A percentile compares a stretch with the other conserved stretches of the same genome.
Conservation (phyloP, 2,113 vertebrate species). For the Martes martes region DNA sequence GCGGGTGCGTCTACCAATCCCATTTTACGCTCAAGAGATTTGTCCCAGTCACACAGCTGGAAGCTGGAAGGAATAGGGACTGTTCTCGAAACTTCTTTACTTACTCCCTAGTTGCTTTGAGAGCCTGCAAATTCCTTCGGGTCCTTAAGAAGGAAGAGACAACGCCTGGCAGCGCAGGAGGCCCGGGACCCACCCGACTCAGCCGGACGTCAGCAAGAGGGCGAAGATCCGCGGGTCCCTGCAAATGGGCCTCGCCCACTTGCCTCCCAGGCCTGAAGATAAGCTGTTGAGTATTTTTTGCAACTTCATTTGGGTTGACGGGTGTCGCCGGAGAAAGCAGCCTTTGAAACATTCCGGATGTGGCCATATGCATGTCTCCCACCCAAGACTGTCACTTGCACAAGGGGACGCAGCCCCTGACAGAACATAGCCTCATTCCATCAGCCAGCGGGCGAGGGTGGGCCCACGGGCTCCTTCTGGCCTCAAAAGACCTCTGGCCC, state of each 20-base stretch:
- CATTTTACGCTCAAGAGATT: neutral
- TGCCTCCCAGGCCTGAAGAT: neutral
- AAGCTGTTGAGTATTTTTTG: constrained; percentile 42
- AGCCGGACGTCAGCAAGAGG: neutral
- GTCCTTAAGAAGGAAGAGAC: constrained; percentile 38
- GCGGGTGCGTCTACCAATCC: neutral
- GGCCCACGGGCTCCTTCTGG: constrained; percentile 38
- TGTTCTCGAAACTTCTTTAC: neutral
- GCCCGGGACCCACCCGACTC: neutral
- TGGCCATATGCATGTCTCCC: constrained; percentile 63
- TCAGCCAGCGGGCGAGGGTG: constrained; percentile 70
- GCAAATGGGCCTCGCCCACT: neutral
- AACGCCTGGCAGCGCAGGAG: constrained; percentile 45
- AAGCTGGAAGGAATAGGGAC: neutral
- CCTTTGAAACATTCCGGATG: constrained; percentile 66
- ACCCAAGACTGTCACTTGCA: constrained; percentile 35
- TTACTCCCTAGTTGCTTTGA: neutral
- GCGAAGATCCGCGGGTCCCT: neutral
- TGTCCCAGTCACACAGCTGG: neutral
- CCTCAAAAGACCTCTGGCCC: neutral
- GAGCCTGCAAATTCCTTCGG: constrained; percentile 43
- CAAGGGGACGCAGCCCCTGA: constrained; percentile 73
- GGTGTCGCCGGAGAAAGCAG: constrained; percentile 68
- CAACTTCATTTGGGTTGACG: constrained; percentile 55
- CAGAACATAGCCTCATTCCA: constrained; percentile 71